Evolutionary conservation across 1,140 invertebrate species (phyloP).

Genomic region (Drosophila rufa): DNA sequence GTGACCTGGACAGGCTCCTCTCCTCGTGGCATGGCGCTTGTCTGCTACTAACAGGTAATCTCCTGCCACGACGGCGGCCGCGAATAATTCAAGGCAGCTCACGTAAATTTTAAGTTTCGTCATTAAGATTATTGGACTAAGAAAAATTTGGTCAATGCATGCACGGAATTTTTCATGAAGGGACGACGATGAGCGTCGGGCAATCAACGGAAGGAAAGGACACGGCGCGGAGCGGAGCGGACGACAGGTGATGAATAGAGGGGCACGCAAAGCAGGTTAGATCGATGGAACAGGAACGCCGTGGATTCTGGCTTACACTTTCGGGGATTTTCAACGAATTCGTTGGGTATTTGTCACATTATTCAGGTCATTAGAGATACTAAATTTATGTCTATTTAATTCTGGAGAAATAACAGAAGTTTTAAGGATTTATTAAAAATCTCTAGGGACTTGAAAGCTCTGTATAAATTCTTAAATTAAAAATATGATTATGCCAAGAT

Average conservation of each 20-base stretch:
- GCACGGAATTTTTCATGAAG: conserved; percentile 79
- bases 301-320: not conserved
- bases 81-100: conserved; percentile 77
- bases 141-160: conserved; percentile 74
- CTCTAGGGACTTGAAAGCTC: not conserved
- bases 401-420: not conserved
- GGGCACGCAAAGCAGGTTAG: conserved; percentile 18
- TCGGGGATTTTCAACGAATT: not conserved
- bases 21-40: not conserved
- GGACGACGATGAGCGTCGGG: conserved; percentile 27
- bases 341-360: not conserved
- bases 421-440: not conserved
- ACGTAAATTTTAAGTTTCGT: conserved; percentile 84
- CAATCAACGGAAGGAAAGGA: conserved; percentile 24
- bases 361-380: not conserved
- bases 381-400: not conserved
- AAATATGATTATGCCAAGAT: too few relatives aligned
- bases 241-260: conserved; percentile 34
- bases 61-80: conserved; percentile 26
- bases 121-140: conserved; percentile 83
- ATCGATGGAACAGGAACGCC: not conserved
- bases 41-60: conserved; percentile 72
- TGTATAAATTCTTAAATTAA: too few relatives aligned
- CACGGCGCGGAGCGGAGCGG: not conserved
- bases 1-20: conserved; percentile 19